phyloP scores from a whole-genome alignment of 2,797 vertebrate genomes.

The Cossypha heuglini region DNA sequence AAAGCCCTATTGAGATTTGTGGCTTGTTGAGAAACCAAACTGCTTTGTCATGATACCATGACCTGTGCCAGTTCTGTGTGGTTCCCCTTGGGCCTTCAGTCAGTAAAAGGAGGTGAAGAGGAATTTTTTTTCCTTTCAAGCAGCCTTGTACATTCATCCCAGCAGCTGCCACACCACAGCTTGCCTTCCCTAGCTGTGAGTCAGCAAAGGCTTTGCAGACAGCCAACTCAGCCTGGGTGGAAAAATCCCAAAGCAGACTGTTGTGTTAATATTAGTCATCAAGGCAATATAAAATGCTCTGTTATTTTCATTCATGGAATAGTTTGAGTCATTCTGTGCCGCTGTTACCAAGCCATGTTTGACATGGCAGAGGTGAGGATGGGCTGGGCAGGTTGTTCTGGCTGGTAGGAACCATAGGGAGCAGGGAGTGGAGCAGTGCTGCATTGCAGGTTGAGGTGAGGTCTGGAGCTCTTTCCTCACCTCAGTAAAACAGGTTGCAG shows the following conservation, averaged over 20 bases:
- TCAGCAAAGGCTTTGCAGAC: conserved; percentile 25
- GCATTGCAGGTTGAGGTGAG: not conserved
- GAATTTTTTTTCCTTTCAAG: not conserved
- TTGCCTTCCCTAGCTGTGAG: not conserved
- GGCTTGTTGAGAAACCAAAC: not conserved
- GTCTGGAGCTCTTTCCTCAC: not conserved
- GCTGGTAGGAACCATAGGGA: not conserved
- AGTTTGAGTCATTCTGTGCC: not conserved
- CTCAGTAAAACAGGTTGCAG: not conserved
- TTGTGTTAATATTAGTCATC: conserved; percentile 18
- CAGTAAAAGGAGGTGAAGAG: not conserved
- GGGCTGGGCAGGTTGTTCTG: not conserved
- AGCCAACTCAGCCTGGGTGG: not conserved
- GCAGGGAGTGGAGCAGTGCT: not conserved
- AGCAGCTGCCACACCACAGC: not conserved
- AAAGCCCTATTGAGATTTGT: not conserved
- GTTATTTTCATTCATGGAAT: conserved; percentile 32
- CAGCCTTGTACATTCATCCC: not conserved
- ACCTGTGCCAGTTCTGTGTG: rapidly evolving
- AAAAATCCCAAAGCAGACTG: conserved; percentile 19
- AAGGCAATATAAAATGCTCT: not conserved
- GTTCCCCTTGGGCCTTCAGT: not conserved
- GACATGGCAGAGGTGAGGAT: not conserved
- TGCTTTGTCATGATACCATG: not conserved
- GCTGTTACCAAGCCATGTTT: conserved; percentile 33